Evolutionary conservation across 2,113 vertebrate genomes (phyloP).

Genomic region (Paraplagusia blochii): DNA sequence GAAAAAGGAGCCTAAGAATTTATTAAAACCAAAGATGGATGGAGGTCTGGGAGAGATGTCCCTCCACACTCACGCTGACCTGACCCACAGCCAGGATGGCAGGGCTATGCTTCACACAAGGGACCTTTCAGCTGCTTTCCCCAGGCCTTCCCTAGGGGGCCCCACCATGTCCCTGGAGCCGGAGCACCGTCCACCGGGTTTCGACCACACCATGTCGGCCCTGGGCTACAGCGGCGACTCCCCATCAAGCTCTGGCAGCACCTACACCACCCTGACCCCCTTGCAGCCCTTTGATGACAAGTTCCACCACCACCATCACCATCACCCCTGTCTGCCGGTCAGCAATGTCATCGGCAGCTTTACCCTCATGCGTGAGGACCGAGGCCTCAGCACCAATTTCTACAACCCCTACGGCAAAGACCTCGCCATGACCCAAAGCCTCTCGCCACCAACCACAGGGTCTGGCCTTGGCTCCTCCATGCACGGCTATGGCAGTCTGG

Average conservation of each 20-base stretch:
- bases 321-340: slow-evolving; percentile 80
- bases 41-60: slow-evolving; percentile 79
- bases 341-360: slow-evolving; percentile 84
- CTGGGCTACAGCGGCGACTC: slow-evolving; percentile 81
- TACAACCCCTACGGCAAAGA: slow-evolving; percentile 83
- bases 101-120: slow-evolving; percentile 76
- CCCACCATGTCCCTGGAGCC: slow-evolving; percentile 76
- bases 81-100: slow-evolving; percentile 77
- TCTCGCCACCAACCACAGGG: slow-evolving; percentile 72
- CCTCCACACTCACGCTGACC: slow-evolving; percentile 76
- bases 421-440: slow-evolving; percentile 75
- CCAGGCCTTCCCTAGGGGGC: slow-evolving; percentile 77
- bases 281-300: slow-evolving; percentile 82
- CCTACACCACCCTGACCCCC: slow-evolving; percentile 82
- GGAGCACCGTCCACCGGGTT: slow-evolving; percentile 70
- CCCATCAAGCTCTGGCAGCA: slow-evolving; percentile 73
- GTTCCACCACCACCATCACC: slow-evolving; percentile 79
- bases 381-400: slow-evolving; percentile 78
- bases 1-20: slow-evolving; percentile 23
- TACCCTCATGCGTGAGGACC: slow-evolving; percentile 82
- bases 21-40: slow-evolving; percentile 69
- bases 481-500: slow-evolving; percentile 74
- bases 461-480: slow-evolving; percentile 71
- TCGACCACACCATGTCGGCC: slow-evolving; percentile 77
- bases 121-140: slow-evolving; percentile 77